Evolutionary conservation across 2,113 vertebrate species (phyloP), one percentile per base, ranked within the genome.

Genomic region (Artemisiospiza belli): DNA sequence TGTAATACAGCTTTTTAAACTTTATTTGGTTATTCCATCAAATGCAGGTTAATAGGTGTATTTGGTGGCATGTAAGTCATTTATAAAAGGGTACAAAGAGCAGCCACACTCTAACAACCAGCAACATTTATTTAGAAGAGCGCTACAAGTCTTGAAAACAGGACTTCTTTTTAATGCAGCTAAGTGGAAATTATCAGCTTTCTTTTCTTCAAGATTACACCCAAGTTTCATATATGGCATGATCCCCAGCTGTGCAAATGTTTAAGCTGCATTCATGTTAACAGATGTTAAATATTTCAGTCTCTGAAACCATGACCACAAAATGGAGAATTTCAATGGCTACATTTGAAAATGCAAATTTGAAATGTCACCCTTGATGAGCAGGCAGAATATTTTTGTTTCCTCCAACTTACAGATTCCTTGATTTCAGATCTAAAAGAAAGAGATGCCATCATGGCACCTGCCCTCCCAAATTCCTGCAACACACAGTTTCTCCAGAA

Each of bases 391-490:
- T 23, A 49, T 24, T 52, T 73, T 24, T 1, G 12, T 52, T 43
- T 82, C n/a, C 57, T 58, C n/a, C 9, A 47, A 31, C 16, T 61
- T 55, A 16, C 0, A 5, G 14, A n/a, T 64, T 61, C 30, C 25
- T 80, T 44, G 33, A 64, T 61, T 49, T 61, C 67, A 41, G 33
- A 23, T 17, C 9, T 33, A 15, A 35, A 52, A 55, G 35, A 41
- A 75, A 13, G 0, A 4, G 10, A 51, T 31, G 46, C 2, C 0
- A 20, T 17, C 10, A 3, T 5, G 27, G 30, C 55, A 39, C 14
- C 72, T 39, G 39, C 55, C 27, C 28, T 84, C 30, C 43, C 51
- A 59, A 31, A 13, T 15, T 28, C 22, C 51, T 49, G 10, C n/a
- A 69, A 31, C 7, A 11, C 33, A n/a, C 37, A n/a, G 12, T 39